phyloP scores from a whole-genome alignment of 2,113 vertebrate genomes.

The Syngnathus scovelli region DNA sequence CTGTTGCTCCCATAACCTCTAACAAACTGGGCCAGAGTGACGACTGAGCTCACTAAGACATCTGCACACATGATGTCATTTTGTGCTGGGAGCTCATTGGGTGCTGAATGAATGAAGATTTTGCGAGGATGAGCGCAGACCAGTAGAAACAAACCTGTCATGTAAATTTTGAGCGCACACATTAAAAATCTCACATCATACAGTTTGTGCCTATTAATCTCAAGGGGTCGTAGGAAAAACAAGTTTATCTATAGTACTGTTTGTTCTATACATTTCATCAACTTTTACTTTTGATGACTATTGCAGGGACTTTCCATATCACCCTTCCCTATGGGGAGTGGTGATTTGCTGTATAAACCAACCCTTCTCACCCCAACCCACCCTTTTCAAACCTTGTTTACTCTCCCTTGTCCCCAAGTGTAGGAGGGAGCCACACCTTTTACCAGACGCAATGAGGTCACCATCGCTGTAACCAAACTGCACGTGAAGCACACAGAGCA shows the following conservation, averaged over 20 bases:
- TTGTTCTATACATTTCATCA: neutral
- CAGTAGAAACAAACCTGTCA: constrained; percentile 17
- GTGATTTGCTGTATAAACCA: constrained; percentile 31
- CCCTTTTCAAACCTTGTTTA: constrained; percentile 32
- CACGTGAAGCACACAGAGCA: constrained; percentile 29
- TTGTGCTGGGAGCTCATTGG: constrained; percentile 15
- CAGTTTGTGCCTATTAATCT: constrained; percentile 3
- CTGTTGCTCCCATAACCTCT: neutral
- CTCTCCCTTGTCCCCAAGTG: constrained; percentile 32
- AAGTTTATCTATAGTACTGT: neutral
- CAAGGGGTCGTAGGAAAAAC: neutral
- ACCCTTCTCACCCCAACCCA: constrained; percentile 35
- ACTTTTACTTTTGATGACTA: neutral
- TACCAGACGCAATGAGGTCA: constrained; percentile 59
- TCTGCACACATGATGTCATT: constrained; percentile 44
- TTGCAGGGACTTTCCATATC: constrained; percentile 61
- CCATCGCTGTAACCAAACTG: constrained; percentile 42
- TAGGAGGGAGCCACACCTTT: constrained; percentile 30
- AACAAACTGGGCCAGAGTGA: neutral
- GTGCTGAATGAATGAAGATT: neutral
- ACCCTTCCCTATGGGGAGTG: constrained; percentile 18
- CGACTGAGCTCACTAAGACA: constrained; percentile 16
- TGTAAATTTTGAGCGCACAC: neutral
- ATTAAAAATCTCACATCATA: constrained; percentile 13
- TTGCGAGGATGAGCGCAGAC: neutral